These are phyloP conservation scores for Prunella fulvescens DNA, from an alignment of 2,113 vertebrate genomes.

Conservation along the genomic window DNA sequence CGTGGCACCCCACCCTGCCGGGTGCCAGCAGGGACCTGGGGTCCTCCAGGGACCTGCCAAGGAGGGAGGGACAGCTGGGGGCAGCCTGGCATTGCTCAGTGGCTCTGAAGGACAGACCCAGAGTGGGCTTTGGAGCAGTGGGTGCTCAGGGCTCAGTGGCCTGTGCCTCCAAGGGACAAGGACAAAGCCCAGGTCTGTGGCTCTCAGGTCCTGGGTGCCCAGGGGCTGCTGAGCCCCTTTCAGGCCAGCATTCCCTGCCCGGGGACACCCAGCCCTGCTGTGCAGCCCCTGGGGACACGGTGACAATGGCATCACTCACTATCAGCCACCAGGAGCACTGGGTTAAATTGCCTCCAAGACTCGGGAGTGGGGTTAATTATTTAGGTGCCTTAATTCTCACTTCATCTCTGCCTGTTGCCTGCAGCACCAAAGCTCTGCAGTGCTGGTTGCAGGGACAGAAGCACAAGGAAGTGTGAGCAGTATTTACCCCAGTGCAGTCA, in stretches of 20 bases:
- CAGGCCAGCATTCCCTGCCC: neutral
- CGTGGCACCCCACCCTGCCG: neutral
- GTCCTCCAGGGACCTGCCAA: rapidly evolving
- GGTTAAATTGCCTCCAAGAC: conserved; percentile 28
- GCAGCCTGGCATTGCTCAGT: rapidly evolving
- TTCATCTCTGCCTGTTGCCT: conserved; percentile 12
- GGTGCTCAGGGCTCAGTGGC: neutral
- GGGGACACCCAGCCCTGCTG: neutral
- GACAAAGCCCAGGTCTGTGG: neutral
- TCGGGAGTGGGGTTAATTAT: conserved; percentile 59
- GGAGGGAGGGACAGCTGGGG: too few relatives aligned
- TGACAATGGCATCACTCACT: neutral
- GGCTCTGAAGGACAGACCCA: neutral
- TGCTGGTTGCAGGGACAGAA: neutral
- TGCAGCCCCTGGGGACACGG: neutral
- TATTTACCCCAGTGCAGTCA: neutral
- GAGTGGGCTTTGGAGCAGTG: neutral
- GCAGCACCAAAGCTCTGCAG: neutral
- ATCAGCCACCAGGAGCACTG: neutral
- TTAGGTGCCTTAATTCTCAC: conserved; percentile 40
- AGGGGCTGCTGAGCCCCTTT: neutral
- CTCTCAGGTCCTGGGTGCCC: neutral
- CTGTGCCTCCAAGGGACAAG: rapidly evolving
- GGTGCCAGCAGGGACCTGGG: too few relatives aligned
- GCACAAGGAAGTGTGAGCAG: neutral